Evolutionary conservation across 1,140 invertebrate species (phyloP).

Genomic region (Drosophila mayri): DNA sequence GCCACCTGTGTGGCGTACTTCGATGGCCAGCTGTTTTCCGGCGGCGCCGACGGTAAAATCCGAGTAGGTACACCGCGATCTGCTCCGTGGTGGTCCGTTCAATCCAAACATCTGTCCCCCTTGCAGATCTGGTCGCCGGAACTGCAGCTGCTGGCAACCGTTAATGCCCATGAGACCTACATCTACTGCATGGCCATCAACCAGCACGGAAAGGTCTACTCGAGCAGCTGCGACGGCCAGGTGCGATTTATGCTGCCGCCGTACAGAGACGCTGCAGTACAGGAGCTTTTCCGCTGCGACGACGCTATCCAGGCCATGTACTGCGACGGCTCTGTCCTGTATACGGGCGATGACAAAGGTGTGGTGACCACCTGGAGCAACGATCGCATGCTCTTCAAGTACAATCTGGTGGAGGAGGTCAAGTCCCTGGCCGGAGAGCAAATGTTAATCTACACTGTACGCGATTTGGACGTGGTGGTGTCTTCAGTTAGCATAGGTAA

Average conservation of each 20-base stretch:
- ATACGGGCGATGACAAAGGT: conserved; percentile 83
- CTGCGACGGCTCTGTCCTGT: conserved; percentile 68
- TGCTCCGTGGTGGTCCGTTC: not conserved
- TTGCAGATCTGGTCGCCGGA: conserved; percentile 63
- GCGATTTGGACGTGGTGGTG: conserved; percentile 77
- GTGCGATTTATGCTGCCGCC: conserved; percentile 76
- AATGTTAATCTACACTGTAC: conserved; percentile 73
- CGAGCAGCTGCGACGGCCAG: conserved; percentile 81
- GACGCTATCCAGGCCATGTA: conserved; percentile 80
- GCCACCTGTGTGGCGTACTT: conserved; percentile 69
- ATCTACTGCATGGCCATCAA: conserved; percentile 80
- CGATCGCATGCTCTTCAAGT: conserved; percentile 82
- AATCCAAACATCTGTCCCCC: too few relatives aligned
- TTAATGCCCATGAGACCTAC: conserved; percentile 75
- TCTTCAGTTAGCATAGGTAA: conserved; percentile 67
- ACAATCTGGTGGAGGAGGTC: conserved; percentile 82
- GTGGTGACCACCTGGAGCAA: conserved; percentile 81
- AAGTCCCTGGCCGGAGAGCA: conserved; percentile 76
- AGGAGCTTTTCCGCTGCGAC: conserved; percentile 73
- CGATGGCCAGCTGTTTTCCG: conserved; percentile 75
- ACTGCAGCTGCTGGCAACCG: conserved; percentile 58
- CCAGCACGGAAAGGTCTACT: conserved; percentile 75
- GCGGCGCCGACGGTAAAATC: conserved; percentile 84
- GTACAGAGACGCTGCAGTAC: conserved; percentile 47
- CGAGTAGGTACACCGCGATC: conserved; percentile 63